Base-by-base conservation (phyloP, 2,113 vertebrate genomes). In the Cardinalis cardinalis region DNA sequence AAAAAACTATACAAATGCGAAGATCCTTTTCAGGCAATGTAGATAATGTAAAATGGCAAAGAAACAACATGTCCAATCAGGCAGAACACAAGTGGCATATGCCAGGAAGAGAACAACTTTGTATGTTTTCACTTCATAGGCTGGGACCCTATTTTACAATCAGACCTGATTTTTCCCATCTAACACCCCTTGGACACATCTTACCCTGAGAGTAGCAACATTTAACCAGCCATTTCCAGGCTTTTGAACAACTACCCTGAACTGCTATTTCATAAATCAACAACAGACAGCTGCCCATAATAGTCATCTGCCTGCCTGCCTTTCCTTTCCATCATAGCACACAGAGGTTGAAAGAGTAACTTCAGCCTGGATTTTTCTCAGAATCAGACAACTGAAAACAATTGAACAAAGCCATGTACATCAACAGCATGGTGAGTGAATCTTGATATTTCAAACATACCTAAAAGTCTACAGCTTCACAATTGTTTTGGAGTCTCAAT, bases 81-180 rank as follows among this genome's bases (percentile, higher is more conserved):
- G 90, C 75, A 90, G 81, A 96, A 87, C 69, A 84, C 58, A 91
- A 95, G 82, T 41, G 73, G 64, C 19, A 4, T 23, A 29, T 0
- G 8, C 86, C 92, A 94, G 87, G 85, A 92, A 85, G 55, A 82
- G 88, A 92, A 76, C 73, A 90, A 95, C 86, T 95, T 95, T 38
- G 26, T 73, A 51, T 56, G 69, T 74, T 91, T 84, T 95, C 88
- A 88, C 87, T 92, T 92, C 90, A 93, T 84, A 90, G 77, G 31
- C 58, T 87, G 75, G 68, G 87, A 92, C 75, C 70, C 88, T 93
- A 48, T 94, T 94, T 94, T 95, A 94, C 79, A 95, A 93, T 93
- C 92, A 94, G 90, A 93, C 82, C 75, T 87, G 88, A 79, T 92
- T 96, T 96, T 92, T 91, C 71, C 84, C 24, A 61, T 77, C 55